Evolutionary conservation across 2,113 vertebrate species (phyloP).

Genomic region (Toxotes jaculatrix): DNA sequence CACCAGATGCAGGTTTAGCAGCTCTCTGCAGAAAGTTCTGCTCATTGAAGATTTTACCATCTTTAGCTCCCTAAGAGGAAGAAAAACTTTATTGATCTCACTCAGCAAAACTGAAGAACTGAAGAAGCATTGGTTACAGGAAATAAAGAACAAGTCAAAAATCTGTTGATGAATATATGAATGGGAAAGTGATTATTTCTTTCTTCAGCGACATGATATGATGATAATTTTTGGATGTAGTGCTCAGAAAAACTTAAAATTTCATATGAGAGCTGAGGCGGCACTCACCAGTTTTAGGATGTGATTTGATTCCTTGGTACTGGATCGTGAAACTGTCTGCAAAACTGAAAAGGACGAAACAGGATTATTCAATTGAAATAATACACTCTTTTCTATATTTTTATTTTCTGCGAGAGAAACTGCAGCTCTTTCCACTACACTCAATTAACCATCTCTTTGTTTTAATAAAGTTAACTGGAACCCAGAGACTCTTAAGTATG

Average conservation of each 20-base stretch:
- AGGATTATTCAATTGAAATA: not conserved
- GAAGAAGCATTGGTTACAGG: not conserved
- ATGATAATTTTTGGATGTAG: not conserved
- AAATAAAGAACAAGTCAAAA: not conserved
- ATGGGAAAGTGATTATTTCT: not conserved
- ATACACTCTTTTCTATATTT: too few relatives aligned
- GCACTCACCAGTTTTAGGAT: constrained; percentile 83
- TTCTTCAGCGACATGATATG: not conserved
- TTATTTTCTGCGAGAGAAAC: not conserved
- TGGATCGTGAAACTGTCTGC: constrained; percentile 41
- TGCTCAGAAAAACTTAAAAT: not conserved
- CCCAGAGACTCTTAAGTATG: not conserved
- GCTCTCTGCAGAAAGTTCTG: constrained; percentile 95
- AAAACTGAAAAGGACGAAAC: constrained; percentile 45
- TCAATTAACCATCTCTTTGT: not conserved
- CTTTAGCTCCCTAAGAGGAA: constrained; percentile 88
- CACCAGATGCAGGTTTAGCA: constrained; percentile 87
- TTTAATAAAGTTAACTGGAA: not conserved
- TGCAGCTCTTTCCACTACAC: not conserved
- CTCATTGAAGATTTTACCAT: constrained; percentile 92
- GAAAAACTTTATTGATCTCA: not conserved
- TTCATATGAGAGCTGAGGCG: not conserved
- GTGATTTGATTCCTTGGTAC: constrained; percentile 68
- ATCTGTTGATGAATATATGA: not conserved
- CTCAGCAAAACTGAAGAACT: not conserved